phyloP scores from a whole-genome alignment of 2,888 invertebrate species.

The Conus canariensis region DNA sequence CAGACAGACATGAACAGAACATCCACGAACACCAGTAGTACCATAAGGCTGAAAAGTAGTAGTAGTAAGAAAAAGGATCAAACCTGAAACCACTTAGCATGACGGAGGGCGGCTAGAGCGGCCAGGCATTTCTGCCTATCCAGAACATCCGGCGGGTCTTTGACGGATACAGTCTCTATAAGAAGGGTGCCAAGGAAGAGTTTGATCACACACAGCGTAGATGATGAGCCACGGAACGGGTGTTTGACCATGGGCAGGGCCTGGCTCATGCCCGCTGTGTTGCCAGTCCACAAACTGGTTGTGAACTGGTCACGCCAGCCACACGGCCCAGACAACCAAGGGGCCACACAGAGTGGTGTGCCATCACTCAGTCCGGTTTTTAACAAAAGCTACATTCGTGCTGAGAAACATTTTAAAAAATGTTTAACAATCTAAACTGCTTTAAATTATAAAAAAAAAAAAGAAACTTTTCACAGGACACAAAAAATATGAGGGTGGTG shows the following conservation, averaged over 20 bases:
- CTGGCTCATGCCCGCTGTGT: neutral
- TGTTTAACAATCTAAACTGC: too few relatives aligned
- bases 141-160: constrained; percentile 92
- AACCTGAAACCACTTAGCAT: constrained; percentile 99
- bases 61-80: constrained; percentile 76
- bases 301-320: neutral
- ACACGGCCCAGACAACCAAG: neutral
- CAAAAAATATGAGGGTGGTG: too few relatives aligned
- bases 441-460: too few relatives aligned
- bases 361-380: too few relatives aligned
- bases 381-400: too few relatives aligned
- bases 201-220: constrained; percentile 56
- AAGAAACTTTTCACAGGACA: too few relatives aligned
- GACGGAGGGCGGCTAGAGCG: constrained; percentile 99
- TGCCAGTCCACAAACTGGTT: constrained; percentile 12
- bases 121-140: constrained; percentile 99
- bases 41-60: constrained; percentile 53
- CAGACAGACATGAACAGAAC: neutral
- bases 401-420: too few relatives aligned
- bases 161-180: constrained; percentile 81
- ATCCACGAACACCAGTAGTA: constrained; percentile 28
- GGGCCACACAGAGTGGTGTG: neutral
- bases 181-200: constrained; percentile 50
- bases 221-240: constrained; percentile 68
- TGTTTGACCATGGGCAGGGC: constrained; percentile 77